Percentiles rank a stretch among this genome's conserved stretches.
Evolutionary conservation across 2,797 vertebrate genomes (phyloP).

Genomic region (Hemitrygon akajei): DNA sequence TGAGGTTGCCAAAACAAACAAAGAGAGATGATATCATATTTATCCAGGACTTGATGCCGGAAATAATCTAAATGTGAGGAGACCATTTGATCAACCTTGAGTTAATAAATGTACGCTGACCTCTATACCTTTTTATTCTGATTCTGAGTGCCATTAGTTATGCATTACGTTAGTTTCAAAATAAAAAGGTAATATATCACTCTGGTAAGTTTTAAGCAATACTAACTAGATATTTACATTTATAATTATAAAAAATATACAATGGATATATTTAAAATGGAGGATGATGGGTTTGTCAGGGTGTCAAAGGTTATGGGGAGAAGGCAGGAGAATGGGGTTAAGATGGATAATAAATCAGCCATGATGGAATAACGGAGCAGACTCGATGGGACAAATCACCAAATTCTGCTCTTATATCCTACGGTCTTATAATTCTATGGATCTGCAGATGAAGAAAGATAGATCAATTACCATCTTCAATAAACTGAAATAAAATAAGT

Average conservation of each 20-base stretch:
- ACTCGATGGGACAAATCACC: too few species aligned
- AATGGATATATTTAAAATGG: too few species aligned
- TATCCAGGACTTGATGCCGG: not conserved
- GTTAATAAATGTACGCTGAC: not conserved
- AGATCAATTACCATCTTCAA: not conserved
- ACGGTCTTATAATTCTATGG: not conserved
- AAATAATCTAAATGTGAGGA: not conserved
- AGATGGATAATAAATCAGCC: too few species aligned
- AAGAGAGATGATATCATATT: not conserved
- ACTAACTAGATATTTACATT: not conserved
- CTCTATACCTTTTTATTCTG: not conserved
- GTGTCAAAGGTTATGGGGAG: too few species aligned
- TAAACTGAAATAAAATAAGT: not conserved
- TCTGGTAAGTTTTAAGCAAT: not conserved
- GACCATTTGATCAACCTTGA: not conserved
- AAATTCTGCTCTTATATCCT: too few species aligned
- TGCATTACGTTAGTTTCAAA: not conserved
- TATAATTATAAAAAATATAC: too few species aligned
- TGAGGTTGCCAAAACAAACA: slow-evolving; percentile 14
- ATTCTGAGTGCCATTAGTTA: not conserved
- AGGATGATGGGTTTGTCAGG: too few species aligned
- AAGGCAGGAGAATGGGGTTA: too few species aligned
- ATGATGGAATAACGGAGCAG: too few species aligned
- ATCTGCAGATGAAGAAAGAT: not conserved
- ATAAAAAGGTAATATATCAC: not conserved